A percentile compares a stretch with the other conserved stretches of the same genome.
phyloP scores from a whole-genome alignment of 2,797 vertebrate genomes.

The Falco peregrinus region DNA sequence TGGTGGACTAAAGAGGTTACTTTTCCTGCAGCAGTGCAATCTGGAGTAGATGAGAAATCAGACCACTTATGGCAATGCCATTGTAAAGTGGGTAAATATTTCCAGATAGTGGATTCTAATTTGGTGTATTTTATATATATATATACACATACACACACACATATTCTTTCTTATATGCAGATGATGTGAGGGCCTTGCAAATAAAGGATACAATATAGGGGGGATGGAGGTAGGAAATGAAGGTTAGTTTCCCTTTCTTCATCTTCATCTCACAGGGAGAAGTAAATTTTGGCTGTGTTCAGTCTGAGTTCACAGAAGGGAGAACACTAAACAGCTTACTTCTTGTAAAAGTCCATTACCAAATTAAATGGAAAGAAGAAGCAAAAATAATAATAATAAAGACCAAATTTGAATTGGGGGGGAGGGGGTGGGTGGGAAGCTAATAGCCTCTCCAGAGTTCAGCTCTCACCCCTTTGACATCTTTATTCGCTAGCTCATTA shows the following conservation, averaged over 20 bases:
- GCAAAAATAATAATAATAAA: constrained; percentile 57
- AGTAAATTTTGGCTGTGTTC: constrained; percentile 62
- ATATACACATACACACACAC: too few species aligned
- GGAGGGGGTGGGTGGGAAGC: neutral
- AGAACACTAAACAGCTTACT: constrained; percentile 50
- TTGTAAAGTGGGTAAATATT: constrained; percentile 31
- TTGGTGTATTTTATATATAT: neutral
- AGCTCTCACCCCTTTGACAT: constrained; percentile 49
- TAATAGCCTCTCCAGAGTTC: constrained; percentile 55
- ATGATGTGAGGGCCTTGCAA: neutral
- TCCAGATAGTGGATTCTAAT: neutral
- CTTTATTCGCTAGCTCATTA: constrained; percentile 54
- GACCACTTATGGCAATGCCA: neutral
- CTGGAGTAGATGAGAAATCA: constrained; percentile 23
- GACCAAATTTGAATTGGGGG: neutral
- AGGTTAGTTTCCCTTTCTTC: constrained; percentile 55
- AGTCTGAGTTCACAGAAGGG: constrained; percentile 63
- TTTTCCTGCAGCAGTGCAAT: neutral
- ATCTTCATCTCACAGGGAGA: constrained; percentile 44
- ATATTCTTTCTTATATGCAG: neutral
- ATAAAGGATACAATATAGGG: constrained; percentile 6
- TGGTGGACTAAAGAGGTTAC: neutral
- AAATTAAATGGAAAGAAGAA: constrained; percentile 64
- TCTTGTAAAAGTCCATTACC: constrained; percentile 61
- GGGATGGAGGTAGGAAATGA: neutral